phyloP scores from a whole-genome alignment of 2,113 vertebrate genomes.

The human (Homo sapiens) region DNA sequence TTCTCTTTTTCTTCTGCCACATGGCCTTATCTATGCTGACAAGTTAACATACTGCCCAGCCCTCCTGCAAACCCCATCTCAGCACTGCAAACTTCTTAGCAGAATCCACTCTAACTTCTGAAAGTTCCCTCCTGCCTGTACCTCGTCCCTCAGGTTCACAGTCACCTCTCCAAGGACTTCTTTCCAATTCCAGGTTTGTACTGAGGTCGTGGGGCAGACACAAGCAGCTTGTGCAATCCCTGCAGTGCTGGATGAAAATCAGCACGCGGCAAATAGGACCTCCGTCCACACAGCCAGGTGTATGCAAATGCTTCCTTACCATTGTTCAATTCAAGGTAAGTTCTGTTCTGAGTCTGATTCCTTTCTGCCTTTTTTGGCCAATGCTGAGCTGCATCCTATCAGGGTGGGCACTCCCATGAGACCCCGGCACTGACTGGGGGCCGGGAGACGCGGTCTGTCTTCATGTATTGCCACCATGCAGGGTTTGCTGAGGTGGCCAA shows the following conservation, averaged over 20 bases:
- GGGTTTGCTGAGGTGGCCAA: neutral
- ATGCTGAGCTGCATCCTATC: neutral
- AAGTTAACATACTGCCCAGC: neutral
- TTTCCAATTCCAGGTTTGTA: neutral
- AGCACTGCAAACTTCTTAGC: neutral
- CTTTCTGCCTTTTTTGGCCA: no score
- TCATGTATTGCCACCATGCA: rapidly evolving
- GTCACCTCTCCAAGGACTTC: neutral
- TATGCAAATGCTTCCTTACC: rapidly evolving
- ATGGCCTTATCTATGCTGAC: neutral
- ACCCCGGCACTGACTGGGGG: rapidly evolving
- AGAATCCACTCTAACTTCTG: neutral
- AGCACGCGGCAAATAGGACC: rapidly evolving
- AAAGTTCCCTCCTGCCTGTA: neutral
- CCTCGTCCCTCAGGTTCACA: neutral
- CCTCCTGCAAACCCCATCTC: neutral
- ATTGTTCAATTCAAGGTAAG: neutral
- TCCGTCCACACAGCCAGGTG: neutral
- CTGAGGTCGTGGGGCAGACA: neutral
- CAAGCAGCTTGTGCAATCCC: rapidly evolving
- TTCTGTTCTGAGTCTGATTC: neutral
- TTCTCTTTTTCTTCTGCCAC: neutral
- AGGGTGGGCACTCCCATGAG: neutral
- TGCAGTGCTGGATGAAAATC: neutral
- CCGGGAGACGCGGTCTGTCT: rapidly evolving